Evolutionary conservation across 2,113 vertebrate species (phyloP).

Genomic region (Edolisoma coerulescens): DNA sequence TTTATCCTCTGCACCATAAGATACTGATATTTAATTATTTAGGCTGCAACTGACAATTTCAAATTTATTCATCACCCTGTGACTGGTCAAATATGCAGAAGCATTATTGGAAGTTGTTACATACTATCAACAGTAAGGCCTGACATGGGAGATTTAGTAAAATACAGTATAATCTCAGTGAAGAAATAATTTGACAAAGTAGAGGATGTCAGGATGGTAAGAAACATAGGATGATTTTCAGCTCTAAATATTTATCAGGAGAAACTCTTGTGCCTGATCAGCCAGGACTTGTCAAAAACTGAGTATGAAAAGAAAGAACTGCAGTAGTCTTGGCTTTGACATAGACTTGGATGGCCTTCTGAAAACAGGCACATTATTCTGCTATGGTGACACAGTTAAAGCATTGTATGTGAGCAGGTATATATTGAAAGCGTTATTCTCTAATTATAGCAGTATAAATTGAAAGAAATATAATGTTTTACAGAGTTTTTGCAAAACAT

Average conservation of each 20-base stretch:
- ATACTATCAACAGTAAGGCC: neutral
- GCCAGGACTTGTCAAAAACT: neutral
- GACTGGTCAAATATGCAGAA: neutral
- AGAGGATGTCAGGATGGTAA: neutral
- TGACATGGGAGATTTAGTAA: neutral
- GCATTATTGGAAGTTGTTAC: neutral
- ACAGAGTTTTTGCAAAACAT: neutral
- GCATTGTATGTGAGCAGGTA: accelerated
- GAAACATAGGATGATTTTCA: neutral
- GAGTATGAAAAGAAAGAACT: neutral
- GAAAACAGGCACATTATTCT: neutral
- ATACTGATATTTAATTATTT: neutral
- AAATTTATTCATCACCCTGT: neutral
- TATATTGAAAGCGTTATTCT: neutral
- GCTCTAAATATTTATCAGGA: neutral
- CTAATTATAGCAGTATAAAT: neutral
- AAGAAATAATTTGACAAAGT: neutral
- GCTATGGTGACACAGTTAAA: neutral
- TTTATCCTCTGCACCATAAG: neutral
- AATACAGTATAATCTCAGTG: neutral
- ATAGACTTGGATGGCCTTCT: neutral
- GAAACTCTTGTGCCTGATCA: neutral
- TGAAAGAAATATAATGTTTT: neutral
- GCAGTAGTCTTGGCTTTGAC: neutral
- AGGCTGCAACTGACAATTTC: neutral